phyloP scores from a whole-genome alignment of 2,113 vertebrate species.

The Ameiurus melas region DNA sequence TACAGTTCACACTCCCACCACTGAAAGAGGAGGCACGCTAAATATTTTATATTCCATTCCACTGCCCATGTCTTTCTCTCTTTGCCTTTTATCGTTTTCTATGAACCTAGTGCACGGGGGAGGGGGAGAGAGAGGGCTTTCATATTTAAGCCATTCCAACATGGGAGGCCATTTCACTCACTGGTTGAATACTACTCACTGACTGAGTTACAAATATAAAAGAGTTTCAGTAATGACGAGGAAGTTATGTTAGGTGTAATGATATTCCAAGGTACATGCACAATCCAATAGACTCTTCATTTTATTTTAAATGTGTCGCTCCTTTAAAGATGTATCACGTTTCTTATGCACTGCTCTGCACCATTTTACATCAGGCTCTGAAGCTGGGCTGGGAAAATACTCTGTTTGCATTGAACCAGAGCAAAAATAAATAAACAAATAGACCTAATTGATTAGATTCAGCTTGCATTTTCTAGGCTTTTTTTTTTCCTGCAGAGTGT shows the following conservation, averaged over 20 bases:
- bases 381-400: conserved; percentile 25
- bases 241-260: conserved; percentile 4
- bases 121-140: conserved; percentile 37
- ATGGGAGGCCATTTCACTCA: conserved; percentile 51
- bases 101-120: conserved; percentile 35
- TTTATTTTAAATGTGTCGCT: conserved; percentile 33
- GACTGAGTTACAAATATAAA: conserved; percentile 11
- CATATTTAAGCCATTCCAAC: conserved; percentile 52
- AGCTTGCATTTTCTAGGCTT: conserved; percentile 32
- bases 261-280: conserved; percentile 9
- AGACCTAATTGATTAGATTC: conserved; percentile 47
- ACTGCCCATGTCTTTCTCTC: conserved; percentile 51
- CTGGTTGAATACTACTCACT: conserved; percentile 23
- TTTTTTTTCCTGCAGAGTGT: conserved; percentile 19
- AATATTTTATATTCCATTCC: conserved; percentile 71
- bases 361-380: conserved; percentile 32
- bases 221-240: neutral
- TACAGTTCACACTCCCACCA: conserved; percentile 63
- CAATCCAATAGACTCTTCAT: conserved; percentile 3
- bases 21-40: conserved; percentile 60
- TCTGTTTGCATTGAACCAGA: conserved; percentile 29
- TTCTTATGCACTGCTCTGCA: conserved; percentile 4
- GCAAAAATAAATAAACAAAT: conserved; percentile 45
- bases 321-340: conserved; percentile 28
- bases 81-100: conserved; percentile 56